These are phyloP conservation scores for Parthenolecanium corni DNA, from an alignment of 2,888 invertebrate species.

Conservation along the genomic window DNA sequence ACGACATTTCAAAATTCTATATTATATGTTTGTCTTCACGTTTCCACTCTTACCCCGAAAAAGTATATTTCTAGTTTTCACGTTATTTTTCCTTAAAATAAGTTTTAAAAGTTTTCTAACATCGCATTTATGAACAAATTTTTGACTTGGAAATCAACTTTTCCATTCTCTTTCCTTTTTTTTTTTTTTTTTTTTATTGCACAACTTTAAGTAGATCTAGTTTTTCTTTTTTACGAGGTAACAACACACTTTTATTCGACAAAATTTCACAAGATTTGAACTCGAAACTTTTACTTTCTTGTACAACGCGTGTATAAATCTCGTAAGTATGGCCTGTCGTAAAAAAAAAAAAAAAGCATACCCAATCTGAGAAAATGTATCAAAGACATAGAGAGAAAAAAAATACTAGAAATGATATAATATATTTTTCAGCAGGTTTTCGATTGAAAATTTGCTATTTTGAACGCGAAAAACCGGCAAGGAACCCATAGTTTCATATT, in stretches of 20 bases:
- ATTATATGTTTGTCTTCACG: not conserved
- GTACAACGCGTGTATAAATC: constrained; percentile 20
- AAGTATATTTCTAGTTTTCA: not conserved
- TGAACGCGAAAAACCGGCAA: too few relatives aligned
- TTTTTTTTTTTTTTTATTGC: constrained; percentile 13
- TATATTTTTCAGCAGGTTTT: too few relatives aligned
- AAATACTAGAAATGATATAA: too few relatives aligned
- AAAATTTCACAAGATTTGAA: constrained; percentile 23
- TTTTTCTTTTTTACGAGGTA: constrained; percentile 27
- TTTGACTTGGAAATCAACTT: constrained; percentile 9
- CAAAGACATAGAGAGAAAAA: too few relatives aligned
- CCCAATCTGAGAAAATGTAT: not conserved
- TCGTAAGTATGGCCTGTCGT: constrained; percentile 21
- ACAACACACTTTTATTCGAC: constrained; percentile 28
- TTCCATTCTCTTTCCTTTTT: constrained; percentile 5
- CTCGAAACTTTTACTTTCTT: constrained; percentile 17
- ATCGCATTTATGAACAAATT: constrained; percentile 5
- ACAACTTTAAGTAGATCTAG: constrained; percentile 20
- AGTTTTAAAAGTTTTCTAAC: constrained; percentile 5
- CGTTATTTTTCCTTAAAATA: constrained; percentile 13
- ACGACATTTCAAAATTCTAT: not conserved
- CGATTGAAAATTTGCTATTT: too few relatives aligned
- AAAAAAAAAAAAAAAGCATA: constrained; percentile 15
- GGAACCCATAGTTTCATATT: too few relatives aligned
- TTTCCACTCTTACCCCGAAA: not conserved